Evolutionary conservation across 1,140 invertebrate genomes (phyloP), one percentile per base, ranked within the genome.

Genomic region (Euborellia annulipes): DNA sequence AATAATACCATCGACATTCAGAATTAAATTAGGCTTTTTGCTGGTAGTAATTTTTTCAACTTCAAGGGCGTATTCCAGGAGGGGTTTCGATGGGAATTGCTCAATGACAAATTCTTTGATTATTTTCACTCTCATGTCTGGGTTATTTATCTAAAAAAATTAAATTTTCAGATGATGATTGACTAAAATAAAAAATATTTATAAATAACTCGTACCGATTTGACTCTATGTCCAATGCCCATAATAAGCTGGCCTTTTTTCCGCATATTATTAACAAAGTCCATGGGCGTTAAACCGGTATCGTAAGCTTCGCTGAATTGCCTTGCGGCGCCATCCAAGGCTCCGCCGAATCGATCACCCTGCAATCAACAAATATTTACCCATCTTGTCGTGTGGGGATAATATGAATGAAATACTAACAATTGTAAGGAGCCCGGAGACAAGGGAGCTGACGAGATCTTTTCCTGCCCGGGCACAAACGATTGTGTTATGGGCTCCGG

Each of bases 21-120:
- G 71, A 61, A 99, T 99, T 21, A 99, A 72, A 71, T 98, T 99
- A 14, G 95, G 95, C 68, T 98, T 98, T 75, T 98, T 98, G 44
- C 88, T 85, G 1, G 95, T 98, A 2, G 96, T 98, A 51, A 99
- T 95, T 62, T 96, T 94, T 58, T 99, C 96, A 14, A 98, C 94
- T 69, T 97, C 89, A 1, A 98, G 66, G 2, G 95, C 95, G 66
- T 96, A 99, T 52, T 88, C 75, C 3, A 98, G 72, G 1, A 98
- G 69, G 0, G 95, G 94, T 51, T 85, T 93, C 0, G 78, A 73
- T 1, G 91, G 90, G 69, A 97, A 98, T 56, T 92, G 80, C 47
- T 91, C 79, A 62, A 89, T 72, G 0, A 95, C 92, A 63, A 87
- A 98, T 55, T 97, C 88, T 60, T 96, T 97, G 51, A 99, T 79